A percentile compares a stretch with the other conserved stretches of the same genome.
Conservation (phyloP, 35 echinoderm and acorn worm genomes). For the Ophioderma brevispina region DNA sequence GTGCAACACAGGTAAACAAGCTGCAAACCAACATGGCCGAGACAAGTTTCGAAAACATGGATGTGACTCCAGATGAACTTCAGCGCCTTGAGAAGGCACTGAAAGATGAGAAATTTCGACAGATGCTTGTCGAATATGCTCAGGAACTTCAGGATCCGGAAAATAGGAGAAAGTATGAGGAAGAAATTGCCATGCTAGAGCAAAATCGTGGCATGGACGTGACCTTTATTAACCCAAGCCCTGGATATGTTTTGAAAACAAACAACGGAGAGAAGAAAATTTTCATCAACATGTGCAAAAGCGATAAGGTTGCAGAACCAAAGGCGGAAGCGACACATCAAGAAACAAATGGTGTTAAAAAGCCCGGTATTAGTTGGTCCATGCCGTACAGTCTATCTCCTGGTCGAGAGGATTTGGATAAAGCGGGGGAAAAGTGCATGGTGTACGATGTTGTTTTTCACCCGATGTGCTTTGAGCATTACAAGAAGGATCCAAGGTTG, state of each 20-base stretch:
- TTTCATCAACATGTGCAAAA: constrained; percentile 88
- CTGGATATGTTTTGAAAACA: constrained; percentile 97
- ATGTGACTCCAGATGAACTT: constrained; percentile 87
- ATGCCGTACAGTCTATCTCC: constrained; percentile 91
- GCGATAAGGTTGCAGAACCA: constrained; percentile 82
- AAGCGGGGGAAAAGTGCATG: constrained; percentile 63
- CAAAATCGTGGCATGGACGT: constrained; percentile 92
- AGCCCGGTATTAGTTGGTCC: constrained; percentile 75
- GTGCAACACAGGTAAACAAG: neutral
- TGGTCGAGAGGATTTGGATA: constrained; percentile 84
- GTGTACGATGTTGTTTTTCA: constrained; percentile 96
- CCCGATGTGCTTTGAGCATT: constrained; percentile 66
- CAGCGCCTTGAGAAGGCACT: constrained; percentile 78
- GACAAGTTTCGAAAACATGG: constrained; percentile 52
- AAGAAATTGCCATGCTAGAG: constrained; percentile 91
- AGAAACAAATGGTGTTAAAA: constrained; percentile 28
- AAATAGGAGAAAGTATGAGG: constrained; percentile 95
- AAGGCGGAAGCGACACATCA: neutral
- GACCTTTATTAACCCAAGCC: constrained; percentile 82
- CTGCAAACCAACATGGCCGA: neutral
- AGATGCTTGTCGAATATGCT: constrained; percentile 96
- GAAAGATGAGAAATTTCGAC: constrained; percentile 95
- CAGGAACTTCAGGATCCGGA: constrained; percentile 94
- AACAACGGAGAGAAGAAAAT: constrained; percentile 89
- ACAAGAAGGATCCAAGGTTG: constrained; percentile 71